Percentiles rank a stretch among this genome's conserved stretches.
Conservation (phyloP, 2,113 vertebrate species). For the Lathamus discolor region DNA sequence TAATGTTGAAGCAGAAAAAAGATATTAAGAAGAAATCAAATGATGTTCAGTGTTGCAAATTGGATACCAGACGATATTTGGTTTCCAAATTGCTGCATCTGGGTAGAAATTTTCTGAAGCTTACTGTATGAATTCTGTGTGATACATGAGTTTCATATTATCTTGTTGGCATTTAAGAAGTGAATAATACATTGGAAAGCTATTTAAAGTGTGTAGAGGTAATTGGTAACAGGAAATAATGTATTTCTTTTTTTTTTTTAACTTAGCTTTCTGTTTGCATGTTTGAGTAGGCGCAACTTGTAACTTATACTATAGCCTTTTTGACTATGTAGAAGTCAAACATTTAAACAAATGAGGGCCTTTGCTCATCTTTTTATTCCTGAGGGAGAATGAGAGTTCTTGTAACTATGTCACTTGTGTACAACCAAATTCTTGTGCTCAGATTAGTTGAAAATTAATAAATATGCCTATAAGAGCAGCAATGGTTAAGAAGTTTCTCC, state of each 20-base stretch:
- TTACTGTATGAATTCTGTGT: neutral
- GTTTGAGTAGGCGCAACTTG: neutral
- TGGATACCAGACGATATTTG: neutral
- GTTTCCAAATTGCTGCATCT: neutral
- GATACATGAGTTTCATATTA: neutral
- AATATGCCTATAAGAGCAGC: neutral
- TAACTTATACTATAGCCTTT: neutral
- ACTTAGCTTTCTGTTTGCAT: neutral
- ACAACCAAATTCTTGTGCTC: neutral
- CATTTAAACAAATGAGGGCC: neutral
- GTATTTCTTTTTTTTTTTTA: neutral
- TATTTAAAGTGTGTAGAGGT: neutral
- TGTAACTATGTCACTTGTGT: neutral
- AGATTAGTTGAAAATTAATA: neutral
- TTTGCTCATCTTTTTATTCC: neutral
- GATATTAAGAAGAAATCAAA: neutral
- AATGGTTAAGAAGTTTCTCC: neutral
- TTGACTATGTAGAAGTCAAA: accelerated
- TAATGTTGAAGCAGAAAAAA: neutral
- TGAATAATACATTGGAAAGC: neutral
- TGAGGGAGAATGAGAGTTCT: neutral
- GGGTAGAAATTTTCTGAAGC: neutral
- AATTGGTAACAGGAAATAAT: neutral
- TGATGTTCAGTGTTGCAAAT: neutral
- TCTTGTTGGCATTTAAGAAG: neutral